Evolutionary conservation across 2,797 vertebrate species (phyloP), one percentile per base, ranked within the genome.

Genomic region (Ibycter americanus): DNA sequence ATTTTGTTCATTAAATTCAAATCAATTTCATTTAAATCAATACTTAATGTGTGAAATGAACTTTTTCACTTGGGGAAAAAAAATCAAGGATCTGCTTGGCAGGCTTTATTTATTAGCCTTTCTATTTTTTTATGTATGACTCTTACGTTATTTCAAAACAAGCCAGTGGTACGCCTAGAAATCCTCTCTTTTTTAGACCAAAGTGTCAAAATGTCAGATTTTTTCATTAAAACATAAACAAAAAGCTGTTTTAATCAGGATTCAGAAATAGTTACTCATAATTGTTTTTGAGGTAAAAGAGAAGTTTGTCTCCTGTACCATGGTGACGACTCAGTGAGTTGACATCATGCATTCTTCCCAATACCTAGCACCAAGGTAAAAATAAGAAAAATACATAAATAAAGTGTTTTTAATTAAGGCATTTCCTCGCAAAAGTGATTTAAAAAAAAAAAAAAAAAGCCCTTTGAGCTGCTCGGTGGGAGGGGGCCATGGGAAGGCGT

Each of bases 301-400:
- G 18, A 36, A 51, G 16, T 56, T 66, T 0, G 4, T 58, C 34
- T 67, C 13, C 31, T n/a, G 18, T 44, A 34, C 15, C 10, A 10
- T 0, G 0, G 32, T 2, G 21, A 34, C 0, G 8, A 40, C 17
- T n/a, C 5, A 0, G 15, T 14, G 22, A 31, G 22, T 0, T 70
- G 2, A 1, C 25, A 12, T n/a, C 31, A 15, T 7, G 1, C 3
- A 0, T 65, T 54, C 66, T 66, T 77, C 55, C 31, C 32, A 12
- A 20, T 6, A 52, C 32, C 40, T 10, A 5, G 11, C 22, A 52
- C 27, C 49, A 26, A 52, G 20, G 38, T 36, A 32, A 70, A 77
- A 85, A 51, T 38, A 38, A 51, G 32, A 66, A 59, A 42, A 72
- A 44, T 34, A 21, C 1, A 9, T 61, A 40, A 31, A 46, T 17